Evolutionary conservation across 2,888 invertebrate genomes (phyloP).

Genomic region (Drosophila antonietae): DNA sequence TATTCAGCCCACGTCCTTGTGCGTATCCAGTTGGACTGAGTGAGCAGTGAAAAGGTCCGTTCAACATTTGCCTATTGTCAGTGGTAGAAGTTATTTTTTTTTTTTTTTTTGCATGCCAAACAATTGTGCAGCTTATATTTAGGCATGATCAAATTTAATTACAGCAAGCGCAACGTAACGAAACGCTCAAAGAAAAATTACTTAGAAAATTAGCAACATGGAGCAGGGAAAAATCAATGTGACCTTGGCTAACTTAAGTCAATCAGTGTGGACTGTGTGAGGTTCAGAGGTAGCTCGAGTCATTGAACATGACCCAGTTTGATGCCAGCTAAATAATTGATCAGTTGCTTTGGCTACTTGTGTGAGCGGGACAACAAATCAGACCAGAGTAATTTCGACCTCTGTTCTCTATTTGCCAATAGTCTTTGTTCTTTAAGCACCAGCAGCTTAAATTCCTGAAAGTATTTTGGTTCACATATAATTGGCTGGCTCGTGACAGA

Average conservation of each 20-base stretch:
- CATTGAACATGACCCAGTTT: constrained; percentile 77
- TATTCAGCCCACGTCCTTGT: constrained; percentile 57
- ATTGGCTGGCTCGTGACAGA: constrained; percentile 37
- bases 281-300: constrained; percentile 27
- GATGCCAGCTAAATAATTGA: constrained; percentile 73
- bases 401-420: constrained; percentile 9
- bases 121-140: constrained; percentile 42
- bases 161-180: constrained; percentile 36
- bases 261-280: constrained; percentile 48
- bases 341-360: constrained; percentile 59
- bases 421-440: constrained; percentile 11
- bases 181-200: constrained; percentile 39
- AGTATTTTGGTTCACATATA: constrained; percentile 31
- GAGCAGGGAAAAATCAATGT: constrained; percentile 58
- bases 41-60: constrained; percentile 38
- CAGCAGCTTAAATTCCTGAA: constrained; percentile 34
- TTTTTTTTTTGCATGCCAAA: constrained; percentile 29
- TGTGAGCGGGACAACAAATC: constrained; percentile 14
- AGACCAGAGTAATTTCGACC: constrained; percentile 30
- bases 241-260: constrained; percentile 74
- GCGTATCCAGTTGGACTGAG: constrained; percentile 24
- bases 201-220: constrained; percentile 44
- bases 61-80: constrained; percentile 32
- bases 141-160: constrained; percentile 71
- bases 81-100: constrained; percentile 38